Evolutionary conservation across 2,797 vertebrate genomes (phyloP).

Genomic region (Thripadectes ignobilis): DNA sequence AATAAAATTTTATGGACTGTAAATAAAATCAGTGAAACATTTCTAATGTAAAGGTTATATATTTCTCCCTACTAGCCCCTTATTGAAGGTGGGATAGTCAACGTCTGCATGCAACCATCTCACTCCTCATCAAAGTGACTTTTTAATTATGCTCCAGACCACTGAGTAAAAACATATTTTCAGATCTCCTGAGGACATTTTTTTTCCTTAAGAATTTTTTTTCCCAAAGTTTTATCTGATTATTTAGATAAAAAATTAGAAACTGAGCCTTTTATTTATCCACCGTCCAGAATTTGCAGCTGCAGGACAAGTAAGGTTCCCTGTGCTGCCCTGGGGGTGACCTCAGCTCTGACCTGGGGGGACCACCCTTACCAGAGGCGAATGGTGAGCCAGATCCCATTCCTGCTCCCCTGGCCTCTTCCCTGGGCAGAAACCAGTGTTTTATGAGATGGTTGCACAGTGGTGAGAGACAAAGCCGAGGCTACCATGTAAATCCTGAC

Average conservation of each 20-base stretch:
- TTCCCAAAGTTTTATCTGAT: conserved; percentile 10
- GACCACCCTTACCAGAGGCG: conserved; percentile 37
- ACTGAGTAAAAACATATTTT: background rate
- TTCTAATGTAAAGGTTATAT: background rate
- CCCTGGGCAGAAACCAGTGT: background rate
- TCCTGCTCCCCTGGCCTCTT: background rate
- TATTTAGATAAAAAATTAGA: conserved; percentile 62
- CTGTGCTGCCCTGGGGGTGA: background rate
- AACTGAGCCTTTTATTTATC: conserved; percentile 36
- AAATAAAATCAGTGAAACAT: conserved; percentile 30
- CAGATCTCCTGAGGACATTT: background rate
- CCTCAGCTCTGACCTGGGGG: conserved; percentile 50
- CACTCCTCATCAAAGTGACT: background rate
- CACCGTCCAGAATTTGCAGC: conserved; percentile 6
- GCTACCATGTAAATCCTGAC: background rate
- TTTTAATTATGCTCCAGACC: background rate
- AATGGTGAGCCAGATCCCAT: background rate
- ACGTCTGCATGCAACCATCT: background rate
- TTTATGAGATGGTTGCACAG: conserved; percentile 5
- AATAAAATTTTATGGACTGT: conserved; percentile 35
- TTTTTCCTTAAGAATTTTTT: background rate
- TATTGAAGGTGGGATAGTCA: conserved; percentile 13
- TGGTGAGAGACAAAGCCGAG: background rate
- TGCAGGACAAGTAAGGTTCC: background rate
- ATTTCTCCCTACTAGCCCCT: background rate